phyloP scores from a whole-genome alignment of 2,113 vertebrate species.

The Arvicanthis niloticus region DNA sequence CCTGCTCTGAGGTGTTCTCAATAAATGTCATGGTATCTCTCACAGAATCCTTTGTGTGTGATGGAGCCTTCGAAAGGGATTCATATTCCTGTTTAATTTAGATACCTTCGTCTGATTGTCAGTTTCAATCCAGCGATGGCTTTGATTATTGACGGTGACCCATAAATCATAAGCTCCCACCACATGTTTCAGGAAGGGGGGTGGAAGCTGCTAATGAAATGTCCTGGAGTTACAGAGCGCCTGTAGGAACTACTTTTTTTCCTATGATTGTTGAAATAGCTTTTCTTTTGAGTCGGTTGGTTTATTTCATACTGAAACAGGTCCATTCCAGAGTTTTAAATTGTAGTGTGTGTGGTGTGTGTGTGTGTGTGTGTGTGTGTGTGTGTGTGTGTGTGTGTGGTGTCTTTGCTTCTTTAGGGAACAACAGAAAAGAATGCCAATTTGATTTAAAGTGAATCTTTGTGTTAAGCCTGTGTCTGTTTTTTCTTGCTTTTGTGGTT shows the following conservation, averaged over 20 bases:
- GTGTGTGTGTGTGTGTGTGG: background rate
- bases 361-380: background rate
- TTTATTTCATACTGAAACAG: constrained; percentile 2
- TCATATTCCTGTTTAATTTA: constrained; percentile 70
- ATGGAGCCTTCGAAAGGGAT: constrained; percentile 62
- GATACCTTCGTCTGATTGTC: constrained; percentile 76
- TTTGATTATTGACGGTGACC: constrained; percentile 71
- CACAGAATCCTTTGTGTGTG: constrained; percentile 60
- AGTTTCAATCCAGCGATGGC: constrained; percentile 69
- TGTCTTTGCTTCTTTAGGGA: background rate
- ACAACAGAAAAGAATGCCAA: background rate
- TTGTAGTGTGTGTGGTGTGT: background rate
- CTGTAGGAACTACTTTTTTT: background rate
- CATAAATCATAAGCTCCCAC: constrained; percentile 64
- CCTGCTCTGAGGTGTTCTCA: constrained; percentile 73
- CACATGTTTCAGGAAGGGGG: background rate
- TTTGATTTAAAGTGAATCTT: constrained; percentile 31
- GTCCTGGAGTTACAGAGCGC: background rate
- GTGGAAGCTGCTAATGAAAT: background rate
- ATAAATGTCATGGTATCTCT: constrained; percentile 69
- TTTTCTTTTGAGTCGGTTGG: constrained; percentile 11
- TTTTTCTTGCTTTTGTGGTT: background rate
- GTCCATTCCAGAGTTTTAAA: background rate
- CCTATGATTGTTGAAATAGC: background rate
- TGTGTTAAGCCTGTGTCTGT: background rate